Evolutionary conservation across 2,888 invertebrate genomes (phyloP).

Genomic region (Drosophila testacea): DNA sequence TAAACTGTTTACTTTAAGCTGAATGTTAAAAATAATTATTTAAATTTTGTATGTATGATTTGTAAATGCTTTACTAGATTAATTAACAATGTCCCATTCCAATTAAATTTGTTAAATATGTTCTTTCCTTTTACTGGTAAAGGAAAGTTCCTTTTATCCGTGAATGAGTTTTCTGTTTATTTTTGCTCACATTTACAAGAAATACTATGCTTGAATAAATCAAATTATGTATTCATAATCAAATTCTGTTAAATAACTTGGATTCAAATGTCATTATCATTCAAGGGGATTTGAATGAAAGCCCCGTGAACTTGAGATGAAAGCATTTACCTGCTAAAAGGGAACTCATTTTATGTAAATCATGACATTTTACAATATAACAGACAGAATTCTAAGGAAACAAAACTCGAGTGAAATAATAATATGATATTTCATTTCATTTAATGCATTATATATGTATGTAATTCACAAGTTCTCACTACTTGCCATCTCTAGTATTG

Average conservation of each 20-base stretch:
- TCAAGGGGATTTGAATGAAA: not conserved
- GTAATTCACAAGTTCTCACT: slow-evolving; percentile 6
- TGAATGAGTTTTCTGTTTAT: not conserved
- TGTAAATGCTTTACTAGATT: no score
- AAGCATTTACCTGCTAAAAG: not conserved
- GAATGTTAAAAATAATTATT: no score
- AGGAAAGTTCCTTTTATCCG: not conserved
- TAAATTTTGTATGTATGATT: no score
- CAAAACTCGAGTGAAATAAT: slow-evolving; percentile 28
- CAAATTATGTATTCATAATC: not conserved
- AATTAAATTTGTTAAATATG: not conserved
- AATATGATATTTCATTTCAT: slow-evolving; percentile 22
- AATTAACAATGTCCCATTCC: not conserved
- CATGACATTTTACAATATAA: not conserved
- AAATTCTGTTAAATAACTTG: not conserved
- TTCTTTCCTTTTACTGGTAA: not conserved
- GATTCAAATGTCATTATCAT: slow-evolving; percentile 8
- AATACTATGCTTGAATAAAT: not conserved
- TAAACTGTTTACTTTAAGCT: no score
- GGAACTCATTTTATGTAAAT: not conserved
- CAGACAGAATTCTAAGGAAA: slow-evolving; percentile 1
- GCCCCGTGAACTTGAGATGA: not conserved
- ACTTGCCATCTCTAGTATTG: not conserved
- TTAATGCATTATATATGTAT: slow-evolving; percentile 8
- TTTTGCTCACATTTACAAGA: not conserved